These are phyloP conservation scores for Leptosomus discolor DNA, from an alignment of 2,113 vertebrate genomes.

Conservation along the genomic window DNA sequence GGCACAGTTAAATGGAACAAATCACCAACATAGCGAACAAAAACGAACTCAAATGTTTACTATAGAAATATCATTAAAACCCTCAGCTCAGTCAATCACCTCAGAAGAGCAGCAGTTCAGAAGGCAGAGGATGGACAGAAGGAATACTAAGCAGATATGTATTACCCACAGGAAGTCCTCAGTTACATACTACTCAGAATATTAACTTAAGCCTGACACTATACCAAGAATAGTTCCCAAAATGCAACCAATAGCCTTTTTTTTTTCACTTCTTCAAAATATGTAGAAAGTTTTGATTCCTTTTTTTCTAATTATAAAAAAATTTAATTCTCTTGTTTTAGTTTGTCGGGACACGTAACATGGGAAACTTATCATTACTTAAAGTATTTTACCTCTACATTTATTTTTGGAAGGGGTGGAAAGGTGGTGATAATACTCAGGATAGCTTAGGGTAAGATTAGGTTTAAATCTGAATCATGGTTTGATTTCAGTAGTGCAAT, in stretches of 20 bases:
- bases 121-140: not conserved
- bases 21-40: not conserved
- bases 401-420: not conserved
- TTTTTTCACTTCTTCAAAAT: not conserved
- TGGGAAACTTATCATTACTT: not conserved
- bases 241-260: not conserved
- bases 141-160: not conserved
- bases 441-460: not conserved
- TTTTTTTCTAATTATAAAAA: not conserved
- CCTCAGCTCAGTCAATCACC: not conserved
- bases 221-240: not conserved
- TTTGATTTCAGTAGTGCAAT: not conserved
- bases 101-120: not conserved
- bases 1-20: not conserved
- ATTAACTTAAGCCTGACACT: not conserved
- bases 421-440: not conserved
- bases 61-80: not conserved
- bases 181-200: not conserved
- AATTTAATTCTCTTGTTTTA: not conserved
- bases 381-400: not conserved
- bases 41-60: not conserved
- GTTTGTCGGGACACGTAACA: not conserved
- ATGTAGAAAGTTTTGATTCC: not conserved
- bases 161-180: not conserved
- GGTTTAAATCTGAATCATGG: not conserved